These are phyloP conservation scores for Seriola rivoliana DNA, from an alignment of 2,113 vertebrate genomes.

Conservation along the genomic window DNA sequence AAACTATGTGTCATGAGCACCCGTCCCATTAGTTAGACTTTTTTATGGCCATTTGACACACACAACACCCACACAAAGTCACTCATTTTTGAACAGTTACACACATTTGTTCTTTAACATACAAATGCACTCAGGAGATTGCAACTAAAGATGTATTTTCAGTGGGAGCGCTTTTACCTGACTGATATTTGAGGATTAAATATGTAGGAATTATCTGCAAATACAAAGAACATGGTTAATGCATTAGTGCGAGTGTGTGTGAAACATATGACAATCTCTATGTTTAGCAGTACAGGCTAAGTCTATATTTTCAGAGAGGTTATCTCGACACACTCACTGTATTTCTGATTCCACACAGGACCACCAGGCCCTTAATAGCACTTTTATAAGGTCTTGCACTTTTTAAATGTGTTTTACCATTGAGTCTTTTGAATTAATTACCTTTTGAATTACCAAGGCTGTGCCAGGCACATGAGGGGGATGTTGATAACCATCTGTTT, in stretches of 20 bases:
- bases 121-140: slow-evolving; percentile 39
- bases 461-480: not conserved
- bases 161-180: slow-evolving; percentile 33
- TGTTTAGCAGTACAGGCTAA: slow-evolving; percentile 48
- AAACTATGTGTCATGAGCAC: not conserved
- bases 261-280: slow-evolving; percentile 55
- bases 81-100: slow-evolving; percentile 3
- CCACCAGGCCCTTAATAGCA: not conserved
- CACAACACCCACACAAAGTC: slow-evolving; percentile 7
- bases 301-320: slow-evolving; percentile 23
- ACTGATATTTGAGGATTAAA: slow-evolving; percentile 59
- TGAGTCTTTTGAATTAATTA: not conserved
- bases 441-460: not conserved
- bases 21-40: not conserved
- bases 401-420: not conserved
- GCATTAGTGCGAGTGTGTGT: slow-evolving; percentile 68
- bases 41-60: slow-evolving; percentile 5
- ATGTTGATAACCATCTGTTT: slow-evolving; percentile 8
- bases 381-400: not conserved
- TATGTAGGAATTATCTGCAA: slow-evolving; percentile 63
- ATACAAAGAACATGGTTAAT: slow-evolving; percentile 75
- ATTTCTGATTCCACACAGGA: slow-evolving; percentile 4
- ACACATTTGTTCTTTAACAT: slow-evolving; percentile 38
- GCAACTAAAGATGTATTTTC: slow-evolving; percentile 26
- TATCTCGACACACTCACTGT: not conserved